Base-by-base conservation (phyloP, 2,888 invertebrate species). In the Epistrophella euchroma region DNA sequence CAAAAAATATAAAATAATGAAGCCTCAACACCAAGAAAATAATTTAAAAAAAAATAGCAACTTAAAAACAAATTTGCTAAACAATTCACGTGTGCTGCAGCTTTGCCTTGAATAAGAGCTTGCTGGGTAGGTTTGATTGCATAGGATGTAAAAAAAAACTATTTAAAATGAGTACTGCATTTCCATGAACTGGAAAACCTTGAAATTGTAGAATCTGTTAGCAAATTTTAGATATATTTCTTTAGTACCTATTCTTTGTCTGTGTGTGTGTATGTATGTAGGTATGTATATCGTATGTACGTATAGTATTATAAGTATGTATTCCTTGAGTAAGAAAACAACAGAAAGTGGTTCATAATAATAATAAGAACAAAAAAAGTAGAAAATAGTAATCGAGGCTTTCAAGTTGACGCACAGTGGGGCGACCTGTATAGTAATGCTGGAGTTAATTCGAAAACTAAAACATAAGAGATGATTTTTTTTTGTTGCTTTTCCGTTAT, bases 201-300 rank as follows among this genome's bases (percentile, higher is more conserved):
- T 40, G 40, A 40, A 40, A 40, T 40, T 40, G 40, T 40, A 40
- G n/a, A 40, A 40, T 40, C 40, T 40, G 40, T n/a, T 40, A 40
- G 40, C 40, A 40, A 40, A n/a, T n/a, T n/a, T n/a, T 40, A 40
- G 40, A 40, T 40, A 40, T 40, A n/a, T 15, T 40, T 40, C 15
- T 40, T 40, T 40, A 40, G 40, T 40, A 40, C 0, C 0, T 40
- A 15, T 15, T 40, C 4, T 40, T 15, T 40, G 28, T 28, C 28
- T 28, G 6, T 28, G 28, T 28, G 6, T 28, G 2, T 28, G 0
- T 28, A 28, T 28, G 4, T 25, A n/a, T 28, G 28, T 28, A 28
- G 2, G 4, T 28, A 4, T 28, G 4, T 28, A n/a, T n/a, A n/a
- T n/a, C n/a, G n/a, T n/a, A n/a, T n/a, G n/a, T n/a, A n/a, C n/a